phyloP scores from a whole-genome alignment of 2,113 vertebrate species.

The Ardeotis arabs region DNA sequence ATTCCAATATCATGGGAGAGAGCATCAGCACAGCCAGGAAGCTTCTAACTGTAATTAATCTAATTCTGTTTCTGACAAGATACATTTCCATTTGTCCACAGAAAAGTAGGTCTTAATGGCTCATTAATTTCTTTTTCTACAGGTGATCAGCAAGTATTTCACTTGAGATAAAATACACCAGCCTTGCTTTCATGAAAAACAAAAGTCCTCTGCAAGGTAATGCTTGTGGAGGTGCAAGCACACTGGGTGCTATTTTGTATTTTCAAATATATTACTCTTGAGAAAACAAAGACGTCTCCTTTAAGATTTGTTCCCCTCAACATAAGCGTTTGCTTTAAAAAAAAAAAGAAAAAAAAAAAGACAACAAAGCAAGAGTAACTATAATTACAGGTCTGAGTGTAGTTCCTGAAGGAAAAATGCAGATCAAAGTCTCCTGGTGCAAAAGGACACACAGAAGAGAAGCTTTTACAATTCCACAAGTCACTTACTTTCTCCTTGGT shows the following conservation, averaged over 20 bases:
- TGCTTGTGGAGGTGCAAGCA: no score
- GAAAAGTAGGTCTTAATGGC: background rate
- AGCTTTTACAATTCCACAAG: background rate
- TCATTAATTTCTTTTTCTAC: background rate
- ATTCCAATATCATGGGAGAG: background rate
- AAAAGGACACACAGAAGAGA: background rate
- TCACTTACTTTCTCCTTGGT: conserved; percentile 81
- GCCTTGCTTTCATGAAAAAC: background rate
- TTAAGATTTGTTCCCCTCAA: background rate
- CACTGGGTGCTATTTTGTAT: background rate
- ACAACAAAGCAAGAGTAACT: background rate
- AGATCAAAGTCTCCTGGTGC: background rate
- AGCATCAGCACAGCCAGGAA: background rate
- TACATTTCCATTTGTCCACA: background rate
- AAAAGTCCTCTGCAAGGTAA: background rate
- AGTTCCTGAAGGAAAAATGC: background rate
- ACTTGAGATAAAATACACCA: background rate
- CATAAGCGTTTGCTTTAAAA: background rate
- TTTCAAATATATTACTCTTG: background rate
- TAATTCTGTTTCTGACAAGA: background rate
- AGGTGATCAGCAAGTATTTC: background rate
- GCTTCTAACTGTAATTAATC: background rate
- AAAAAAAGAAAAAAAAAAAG: background rate
- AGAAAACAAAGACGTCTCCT: background rate
- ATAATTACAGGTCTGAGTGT: background rate